A percentile compares a stretch with the other conserved stretches of the same genome.
phyloP scores from a whole-genome alignment of 2,888 invertebrate species.

The Tipula confusa region DNA sequence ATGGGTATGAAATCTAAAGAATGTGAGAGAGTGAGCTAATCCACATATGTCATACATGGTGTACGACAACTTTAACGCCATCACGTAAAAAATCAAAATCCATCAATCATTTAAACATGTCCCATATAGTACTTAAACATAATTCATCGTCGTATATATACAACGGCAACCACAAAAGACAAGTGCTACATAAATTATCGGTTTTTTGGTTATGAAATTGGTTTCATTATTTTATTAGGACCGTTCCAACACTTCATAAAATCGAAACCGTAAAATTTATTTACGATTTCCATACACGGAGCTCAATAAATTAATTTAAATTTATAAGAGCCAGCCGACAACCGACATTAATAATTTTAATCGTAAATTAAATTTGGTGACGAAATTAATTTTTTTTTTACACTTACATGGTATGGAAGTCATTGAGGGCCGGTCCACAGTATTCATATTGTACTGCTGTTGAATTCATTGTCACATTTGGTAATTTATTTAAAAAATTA shows the following conservation, averaged over 20 bases:
- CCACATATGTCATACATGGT: background rate
- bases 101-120: background rate
- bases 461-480: background rate
- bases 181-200: background rate
- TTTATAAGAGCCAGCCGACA: background rate
- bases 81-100: background rate
- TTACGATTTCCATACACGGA: background rate
- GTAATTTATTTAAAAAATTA: background rate
- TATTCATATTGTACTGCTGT: background rate
- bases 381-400: background rate
- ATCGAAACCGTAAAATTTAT: background rate
- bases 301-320: background rate
- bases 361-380: too few relatives aligned
- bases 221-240: background rate
- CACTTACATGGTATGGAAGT: background rate
- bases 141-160: background rate
- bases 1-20: too few relatives aligned
- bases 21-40: too few relatives aligned
- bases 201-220: background rate
- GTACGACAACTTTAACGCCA: background rate
- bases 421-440: background rate
- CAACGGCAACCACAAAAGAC: background rate
- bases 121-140: too few relatives aligned
- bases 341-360: background rate
- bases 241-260: background rate